phyloP scores from a whole-genome alignment of 2,888 invertebrate species.

The Steromphala cineraria region DNA sequence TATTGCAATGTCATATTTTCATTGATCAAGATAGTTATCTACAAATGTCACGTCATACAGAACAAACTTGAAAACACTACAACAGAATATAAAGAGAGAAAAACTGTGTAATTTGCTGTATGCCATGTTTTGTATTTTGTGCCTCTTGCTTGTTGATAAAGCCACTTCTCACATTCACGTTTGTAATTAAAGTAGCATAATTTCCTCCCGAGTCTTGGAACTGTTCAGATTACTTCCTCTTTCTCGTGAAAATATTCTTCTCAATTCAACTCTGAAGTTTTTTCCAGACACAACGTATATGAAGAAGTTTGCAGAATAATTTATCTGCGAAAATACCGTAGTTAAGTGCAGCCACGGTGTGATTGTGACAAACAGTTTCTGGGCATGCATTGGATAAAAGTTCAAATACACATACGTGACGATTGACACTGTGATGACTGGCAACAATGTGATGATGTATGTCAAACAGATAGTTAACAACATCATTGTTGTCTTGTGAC shows the following conservation, averaged over 20 bases:
- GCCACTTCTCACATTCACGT: not conserved
- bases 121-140: too few relatives aligned
- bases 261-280: slow-evolving; percentile 55
- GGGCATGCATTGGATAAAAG: slow-evolving; percentile 24
- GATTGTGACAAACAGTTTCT: slow-evolving; percentile 26
- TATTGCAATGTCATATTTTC: too few relatives aligned
- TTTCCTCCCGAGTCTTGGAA: slow-evolving; percentile 23
- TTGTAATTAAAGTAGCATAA: slow-evolving; percentile 14
- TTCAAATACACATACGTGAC: slow-evolving; percentile 35
- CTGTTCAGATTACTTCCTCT: slow-evolving; percentile 22
- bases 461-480: slow-evolving; percentile 56
- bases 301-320: slow-evolving; percentile 62
- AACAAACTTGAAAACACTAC: too few relatives aligned
- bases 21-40: too few relatives aligned
- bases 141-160: too few relatives aligned
- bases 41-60: too few relatives aligned
- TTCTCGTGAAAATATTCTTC: slow-evolving; percentile 31
- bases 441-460: slow-evolving; percentile 52
- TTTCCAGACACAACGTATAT: slow-evolving; percentile 61
- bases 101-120: too few relatives aligned
- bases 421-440: slow-evolving; percentile 48
- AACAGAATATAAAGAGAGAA: too few relatives aligned
- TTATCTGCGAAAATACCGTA: slow-evolving; percentile 51
- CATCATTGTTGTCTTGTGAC: slow-evolving; percentile 60
- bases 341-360: slow-evolving; percentile 44